Percentiles rank a stretch among this genome's conserved stretches.
Evolutionary conservation across 2,888 invertebrate genomes (phyloP).

Genomic region (Proisotoma minuta): DNA sequence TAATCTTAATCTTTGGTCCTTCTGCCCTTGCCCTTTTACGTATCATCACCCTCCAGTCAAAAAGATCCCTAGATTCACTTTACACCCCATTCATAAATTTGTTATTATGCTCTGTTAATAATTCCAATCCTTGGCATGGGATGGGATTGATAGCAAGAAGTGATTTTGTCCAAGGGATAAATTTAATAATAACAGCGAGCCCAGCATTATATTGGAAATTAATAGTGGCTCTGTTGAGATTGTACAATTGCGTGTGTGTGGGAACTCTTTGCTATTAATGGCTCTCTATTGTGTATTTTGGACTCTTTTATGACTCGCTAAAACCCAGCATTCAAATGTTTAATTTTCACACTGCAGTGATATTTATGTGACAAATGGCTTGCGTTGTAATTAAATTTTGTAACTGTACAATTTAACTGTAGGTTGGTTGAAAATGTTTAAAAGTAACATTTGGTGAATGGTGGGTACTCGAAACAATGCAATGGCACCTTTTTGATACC

Average conservation of each 20-base stretch:
- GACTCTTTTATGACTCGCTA: slow-evolving; percentile 4
- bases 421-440: background rate
- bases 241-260: too few species aligned
- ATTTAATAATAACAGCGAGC: too few species aligned
- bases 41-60: slow-evolving; percentile 3
- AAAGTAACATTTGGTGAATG: slow-evolving; percentile 1
- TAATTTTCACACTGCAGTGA: background rate
- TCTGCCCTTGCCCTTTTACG: background rate
- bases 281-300: slow-evolving; percentile 1
- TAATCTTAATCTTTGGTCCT: background rate
- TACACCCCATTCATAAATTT: too few species aligned
- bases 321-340: background rate
- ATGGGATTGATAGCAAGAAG: too few species aligned
- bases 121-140: too few species aligned
- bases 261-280: background rate
- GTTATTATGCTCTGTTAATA: too few species aligned
- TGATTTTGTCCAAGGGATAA: too few species aligned
- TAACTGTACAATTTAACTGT: background rate
- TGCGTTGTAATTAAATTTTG: background rate
- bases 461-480: background rate
- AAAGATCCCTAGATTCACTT: too few species aligned
- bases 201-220: too few species aligned
- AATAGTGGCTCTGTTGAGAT: too few species aligned
- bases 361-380: slow-evolving; percentile 1
- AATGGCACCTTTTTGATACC: too few species aligned